Conservation (phyloP, 2,797 vertebrate species). For the Amblyraja radiata region DNA sequence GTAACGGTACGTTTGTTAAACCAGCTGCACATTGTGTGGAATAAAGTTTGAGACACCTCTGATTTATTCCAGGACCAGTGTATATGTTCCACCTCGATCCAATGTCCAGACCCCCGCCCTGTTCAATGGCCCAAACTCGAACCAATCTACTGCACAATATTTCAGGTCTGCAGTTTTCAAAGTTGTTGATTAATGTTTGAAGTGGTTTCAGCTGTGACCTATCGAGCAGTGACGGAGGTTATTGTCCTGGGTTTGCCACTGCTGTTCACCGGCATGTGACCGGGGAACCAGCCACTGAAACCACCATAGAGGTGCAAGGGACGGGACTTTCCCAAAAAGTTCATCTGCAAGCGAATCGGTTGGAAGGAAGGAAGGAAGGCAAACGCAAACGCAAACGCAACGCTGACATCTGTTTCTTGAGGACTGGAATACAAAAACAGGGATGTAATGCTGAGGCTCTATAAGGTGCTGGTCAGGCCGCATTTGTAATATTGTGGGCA, state of each 20-base stretch:
- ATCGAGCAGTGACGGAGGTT: background rate
- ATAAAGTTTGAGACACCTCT: background rate
- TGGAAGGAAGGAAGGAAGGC: no score
- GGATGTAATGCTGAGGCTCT: no score
- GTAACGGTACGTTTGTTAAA: background rate
- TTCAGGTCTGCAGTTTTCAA: background rate
- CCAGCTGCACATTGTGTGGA: slow-evolving; percentile 21
- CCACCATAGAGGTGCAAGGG: no score
- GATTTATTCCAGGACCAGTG: background rate
- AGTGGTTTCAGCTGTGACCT: background rate
- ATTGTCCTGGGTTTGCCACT: background rate
- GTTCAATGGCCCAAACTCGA: background rate
- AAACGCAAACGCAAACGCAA: no score
- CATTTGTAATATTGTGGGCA: no score
- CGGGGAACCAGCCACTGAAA: no score
- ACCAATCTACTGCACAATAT: background rate
- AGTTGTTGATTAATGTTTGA: slow-evolving; percentile 2
- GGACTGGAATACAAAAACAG: no score
- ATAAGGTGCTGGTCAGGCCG: no score
- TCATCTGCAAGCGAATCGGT: no score
- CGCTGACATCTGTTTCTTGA: no score
- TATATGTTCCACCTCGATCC: background rate
- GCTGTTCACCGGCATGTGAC: no score
- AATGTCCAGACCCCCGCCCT: background rate
- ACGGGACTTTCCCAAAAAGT: no score